phyloP scores from a whole-genome alignment of 2,113 vertebrate genomes.

The Illadopsis cleaveri region DNA sequence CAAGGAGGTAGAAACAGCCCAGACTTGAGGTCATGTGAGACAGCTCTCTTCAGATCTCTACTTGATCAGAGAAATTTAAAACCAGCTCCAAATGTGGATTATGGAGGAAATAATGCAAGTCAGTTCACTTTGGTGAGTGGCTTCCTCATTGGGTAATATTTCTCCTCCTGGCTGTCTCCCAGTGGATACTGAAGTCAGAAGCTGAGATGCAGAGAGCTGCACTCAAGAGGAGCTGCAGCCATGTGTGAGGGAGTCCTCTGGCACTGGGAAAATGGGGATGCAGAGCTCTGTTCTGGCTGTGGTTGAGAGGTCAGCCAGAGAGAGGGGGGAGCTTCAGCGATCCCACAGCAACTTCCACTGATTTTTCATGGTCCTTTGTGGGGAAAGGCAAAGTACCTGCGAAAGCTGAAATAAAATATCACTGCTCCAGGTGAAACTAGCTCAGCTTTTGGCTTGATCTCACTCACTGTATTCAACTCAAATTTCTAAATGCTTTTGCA shows the following conservation, averaged over 20 bases:
- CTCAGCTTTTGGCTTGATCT: neutral
- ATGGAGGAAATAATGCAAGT: neutral
- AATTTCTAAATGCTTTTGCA: neutral
- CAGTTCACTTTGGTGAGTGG: neutral
- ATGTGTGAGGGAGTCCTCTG: neutral
- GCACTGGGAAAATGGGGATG: neutral
- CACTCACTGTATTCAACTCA: neutral
- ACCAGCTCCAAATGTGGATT: neutral
- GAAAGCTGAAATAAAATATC: neutral
- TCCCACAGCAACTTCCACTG: neutral
- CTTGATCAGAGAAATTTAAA: neutral
- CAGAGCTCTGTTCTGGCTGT: neutral
- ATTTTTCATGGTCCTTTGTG: neutral
- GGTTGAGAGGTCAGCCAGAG: accelerated
- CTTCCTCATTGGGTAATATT: neutral
- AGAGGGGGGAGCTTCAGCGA: neutral
- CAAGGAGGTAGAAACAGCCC: neutral
- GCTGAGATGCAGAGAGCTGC: neutral
- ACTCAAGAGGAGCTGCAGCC: neutral
- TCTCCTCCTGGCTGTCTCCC: neutral
- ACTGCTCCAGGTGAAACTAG: neutral
- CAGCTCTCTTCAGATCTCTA: neutral
- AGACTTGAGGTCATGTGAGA: neutral
- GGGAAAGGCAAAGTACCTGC: neutral
- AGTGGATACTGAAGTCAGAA: accelerated